Evolutionary conservation across 2,888 invertebrate genomes (phyloP), one percentile per base, ranked within the genome.

Genomic region (Chrysolina americana): DNA sequence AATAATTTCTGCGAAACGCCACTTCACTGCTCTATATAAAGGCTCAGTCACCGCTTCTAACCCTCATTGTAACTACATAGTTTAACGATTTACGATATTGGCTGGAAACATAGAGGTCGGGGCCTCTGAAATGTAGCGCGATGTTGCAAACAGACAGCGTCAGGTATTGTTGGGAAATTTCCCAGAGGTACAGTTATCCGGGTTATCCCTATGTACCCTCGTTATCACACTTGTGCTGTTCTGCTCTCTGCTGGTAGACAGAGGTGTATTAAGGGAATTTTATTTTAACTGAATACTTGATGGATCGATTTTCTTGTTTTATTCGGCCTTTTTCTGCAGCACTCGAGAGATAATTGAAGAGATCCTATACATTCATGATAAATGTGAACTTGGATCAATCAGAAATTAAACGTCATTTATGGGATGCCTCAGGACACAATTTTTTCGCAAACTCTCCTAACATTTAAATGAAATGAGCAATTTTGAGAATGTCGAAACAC

Each of bases 91-190:
- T 73, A 73, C 73, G 68, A 70, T 73, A 72, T 56, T 68, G 70
- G 70, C 48, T 59, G 59, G 59, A 8, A 47, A 70, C 65, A 50
- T 70, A 59, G 69, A 36, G 28, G 59, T 59, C n/a, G 59, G 59
- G 59, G 73, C 69, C 71, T 66, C 73, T 79, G 73, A 76, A 74
- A 76, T 70, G 65, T 72, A 68, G 70, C 68, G 63, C 74, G 65
- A 76, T 75, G 73, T 68, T 72, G 76, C 72, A 70, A 75, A 78
- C 78, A 74, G 70, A 78, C 81, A 73, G 79, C 80, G 66, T 68
- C 81, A 81, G 82, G 82, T 83, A 84, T 82, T 84, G 82, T 82
- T 78, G 74, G 79, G 76, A 76, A 83, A 83, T 84, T 84, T 83
- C 83, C 83, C 84, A 70, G 76, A 81, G 82, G 84, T 80, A 80